Conservation (phyloP, 2,113 vertebrate genomes). For the Hippocampus barbouri region DNA sequence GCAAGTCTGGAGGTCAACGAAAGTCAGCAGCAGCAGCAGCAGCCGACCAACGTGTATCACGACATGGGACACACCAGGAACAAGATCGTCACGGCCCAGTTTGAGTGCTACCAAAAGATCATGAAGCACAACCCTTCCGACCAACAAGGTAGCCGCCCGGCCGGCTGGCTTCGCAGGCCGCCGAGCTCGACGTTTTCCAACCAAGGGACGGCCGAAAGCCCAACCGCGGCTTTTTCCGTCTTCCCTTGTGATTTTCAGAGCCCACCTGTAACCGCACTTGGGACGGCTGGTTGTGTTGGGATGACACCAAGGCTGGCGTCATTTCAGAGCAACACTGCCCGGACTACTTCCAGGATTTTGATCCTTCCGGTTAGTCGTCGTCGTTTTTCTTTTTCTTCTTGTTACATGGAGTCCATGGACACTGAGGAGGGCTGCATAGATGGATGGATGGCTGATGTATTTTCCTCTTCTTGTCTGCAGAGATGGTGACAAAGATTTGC, state of each 20-base stretch:
- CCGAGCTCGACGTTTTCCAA: too few species aligned
- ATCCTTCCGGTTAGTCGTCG: constrained; percentile 81
- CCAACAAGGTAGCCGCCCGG: constrained; percentile 48
- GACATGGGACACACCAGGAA: constrained; percentile 79
- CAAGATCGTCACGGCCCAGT: constrained; percentile 94
- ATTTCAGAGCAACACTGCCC: constrained; percentile 86
- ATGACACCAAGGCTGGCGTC: constrained; percentile 77
- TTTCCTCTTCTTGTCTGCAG: constrained; percentile 57
- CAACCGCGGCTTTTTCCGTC: background rate
- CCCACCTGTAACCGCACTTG: constrained; percentile 88
- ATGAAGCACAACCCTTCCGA: constrained; percentile 73
- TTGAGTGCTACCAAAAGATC: constrained; percentile 96
- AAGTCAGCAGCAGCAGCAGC: constrained; percentile 56
- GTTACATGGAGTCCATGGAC: too few species aligned
- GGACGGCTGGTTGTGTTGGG: constrained; percentile 99
- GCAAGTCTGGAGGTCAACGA: constrained; percentile 72
- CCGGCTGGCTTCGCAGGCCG: too few species aligned
- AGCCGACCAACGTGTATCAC: constrained; percentile 61
- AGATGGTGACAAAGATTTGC: constrained; percentile 93
- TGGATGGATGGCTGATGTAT: background rate
- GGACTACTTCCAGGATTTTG: constrained; percentile 95
- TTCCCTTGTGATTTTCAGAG: constrained; percentile 53
- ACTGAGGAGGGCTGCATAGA: background rate
- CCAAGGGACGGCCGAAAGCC: too few species aligned
- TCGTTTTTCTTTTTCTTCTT: too few species aligned